phyloP scores from a whole-genome alignment of 2,113 vertebrate genomes.

The Apeltes quadracus region DNA sequence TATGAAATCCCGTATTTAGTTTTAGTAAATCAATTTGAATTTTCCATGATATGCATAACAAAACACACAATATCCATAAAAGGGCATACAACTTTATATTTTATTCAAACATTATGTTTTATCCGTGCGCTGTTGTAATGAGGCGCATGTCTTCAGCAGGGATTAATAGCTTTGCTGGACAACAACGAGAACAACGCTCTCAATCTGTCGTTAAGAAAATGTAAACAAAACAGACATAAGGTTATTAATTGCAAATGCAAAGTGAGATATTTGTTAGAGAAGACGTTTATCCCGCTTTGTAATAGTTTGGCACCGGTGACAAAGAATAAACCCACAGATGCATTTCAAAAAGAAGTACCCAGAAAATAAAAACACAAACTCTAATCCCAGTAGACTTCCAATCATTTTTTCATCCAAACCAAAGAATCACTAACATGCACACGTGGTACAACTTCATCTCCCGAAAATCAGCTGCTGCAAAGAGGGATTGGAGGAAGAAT shows the following conservation, averaged over 20 bases:
- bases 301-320: neutral
- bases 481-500: neutral
- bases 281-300: conserved; percentile 15
- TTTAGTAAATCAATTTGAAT: neutral
- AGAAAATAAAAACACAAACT: neutral
- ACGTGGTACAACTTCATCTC: too few relatives aligned
- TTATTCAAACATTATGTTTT: conserved; percentile 6
- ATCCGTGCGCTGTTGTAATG: conserved; percentile 9
- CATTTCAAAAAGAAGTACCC: neutral
- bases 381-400: neutral
- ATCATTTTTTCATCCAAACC: neutral
- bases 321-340: neutral
- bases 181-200: conserved; percentile 55
- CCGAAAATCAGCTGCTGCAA: neutral
- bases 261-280: conserved; percentile 35
- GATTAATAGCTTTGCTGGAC: conserved; percentile 69
- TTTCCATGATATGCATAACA: neutral
- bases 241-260: conserved; percentile 65
- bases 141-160: conserved; percentile 43
- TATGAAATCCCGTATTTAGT: neutral
- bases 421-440: neutral
- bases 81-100: neutral
- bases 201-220: conserved; percentile 59
- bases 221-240: conserved; percentile 58
- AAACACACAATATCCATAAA: neutral